These are phyloP conservation scores for Pachyseris speciosa DNA, from an alignment of 64 coral and sea anemone species.

Conservation along the genomic window DNA sequence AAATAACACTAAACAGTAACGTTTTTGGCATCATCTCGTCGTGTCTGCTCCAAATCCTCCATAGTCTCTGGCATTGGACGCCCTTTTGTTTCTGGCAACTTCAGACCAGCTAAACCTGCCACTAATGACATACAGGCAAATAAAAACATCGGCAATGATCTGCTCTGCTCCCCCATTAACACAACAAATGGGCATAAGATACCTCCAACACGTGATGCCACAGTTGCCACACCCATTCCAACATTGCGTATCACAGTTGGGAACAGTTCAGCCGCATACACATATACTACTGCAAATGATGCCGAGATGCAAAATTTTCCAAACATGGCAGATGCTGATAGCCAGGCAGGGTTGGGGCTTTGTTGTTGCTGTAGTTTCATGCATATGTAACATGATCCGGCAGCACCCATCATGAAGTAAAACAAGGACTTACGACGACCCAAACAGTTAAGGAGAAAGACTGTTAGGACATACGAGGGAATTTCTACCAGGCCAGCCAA, in stretches of 20 bases:
- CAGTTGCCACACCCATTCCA: conserved; percentile 76
- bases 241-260: conserved; percentile 88
- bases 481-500: conserved; percentile 65
- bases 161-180: conserved; percentile 73
- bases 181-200: conserved; percentile 83
- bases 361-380: conserved; percentile 61
- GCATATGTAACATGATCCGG: conserved; percentile 64
- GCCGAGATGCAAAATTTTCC: conserved; percentile 84
- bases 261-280: conserved; percentile 84
- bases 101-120: conserved; percentile 57
- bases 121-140: conserved; percentile 67
- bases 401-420: conserved; percentile 78
- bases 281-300: conserved; percentile 83
- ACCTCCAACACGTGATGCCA: conserved; percentile 73
- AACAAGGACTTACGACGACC: conserved; percentile 80
- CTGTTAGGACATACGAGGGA: conserved; percentile 54
- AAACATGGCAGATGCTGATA: conserved; percentile 32
- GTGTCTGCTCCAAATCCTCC: conserved; percentile 71
- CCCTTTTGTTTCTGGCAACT: conserved; percentile 84
- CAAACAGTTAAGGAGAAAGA: conserved; percentile 58
- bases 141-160: conserved; percentile 80
- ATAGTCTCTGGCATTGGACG: conserved; percentile 81
- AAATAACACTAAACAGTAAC: neutral
- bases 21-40: conserved; percentile 19
- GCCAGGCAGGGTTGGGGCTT: conserved; percentile 14